Percentiles rank a stretch among this genome's conserved stretches.
phyloP scores from a whole-genome alignment of 2,888 invertebrate genomes.

The Penaeus monodon region DNA sequence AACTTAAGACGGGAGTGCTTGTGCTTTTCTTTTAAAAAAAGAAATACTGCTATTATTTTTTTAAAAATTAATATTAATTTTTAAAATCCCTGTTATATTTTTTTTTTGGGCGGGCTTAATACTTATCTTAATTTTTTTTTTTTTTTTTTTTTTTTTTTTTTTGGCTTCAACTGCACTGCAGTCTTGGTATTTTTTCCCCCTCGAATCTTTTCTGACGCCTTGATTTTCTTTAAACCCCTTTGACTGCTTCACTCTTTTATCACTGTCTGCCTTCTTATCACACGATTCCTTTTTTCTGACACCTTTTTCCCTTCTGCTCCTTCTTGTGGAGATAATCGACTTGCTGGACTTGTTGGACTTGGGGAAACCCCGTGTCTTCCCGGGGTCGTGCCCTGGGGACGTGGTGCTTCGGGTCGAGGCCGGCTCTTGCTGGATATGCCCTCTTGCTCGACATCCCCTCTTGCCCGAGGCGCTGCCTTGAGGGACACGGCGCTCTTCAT shows the following conservation, averaged over 20 bases:
- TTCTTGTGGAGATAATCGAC: constrained; percentile 35
- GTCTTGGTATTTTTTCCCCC: constrained; percentile 55
- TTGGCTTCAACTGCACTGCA: background rate
- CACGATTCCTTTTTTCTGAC: constrained; percentile 48
- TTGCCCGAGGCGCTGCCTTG: too few relatives aligned
- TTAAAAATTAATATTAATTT: too few relatives aligned
- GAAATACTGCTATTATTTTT: too few relatives aligned
- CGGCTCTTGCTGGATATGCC: background rate
- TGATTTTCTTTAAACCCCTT: constrained; percentile 53
- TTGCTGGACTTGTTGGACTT: constrained; percentile 6
- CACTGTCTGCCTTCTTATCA: constrained; percentile 45
- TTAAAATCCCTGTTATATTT: too few relatives aligned
- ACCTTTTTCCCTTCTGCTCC: constrained; percentile 46
- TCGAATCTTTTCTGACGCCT: constrained; percentile 57
- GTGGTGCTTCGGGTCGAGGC: background rate
- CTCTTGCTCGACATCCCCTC: too few relatives aligned
- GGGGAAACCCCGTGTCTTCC: constrained; percentile 24
- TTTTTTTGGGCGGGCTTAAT: too few relatives aligned
- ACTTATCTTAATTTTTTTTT: too few relatives aligned
- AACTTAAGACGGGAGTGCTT: too few relatives aligned
- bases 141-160: too few relatives aligned
- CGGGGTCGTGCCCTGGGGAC: constrained; percentile 18
- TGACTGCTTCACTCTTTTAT: constrained; percentile 31
- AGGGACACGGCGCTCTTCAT: background rate
- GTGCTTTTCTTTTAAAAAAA: too few relatives aligned